Conservation (phyloP, 2,888 invertebrate species). For the Agrilus cyanescens region DNA sequence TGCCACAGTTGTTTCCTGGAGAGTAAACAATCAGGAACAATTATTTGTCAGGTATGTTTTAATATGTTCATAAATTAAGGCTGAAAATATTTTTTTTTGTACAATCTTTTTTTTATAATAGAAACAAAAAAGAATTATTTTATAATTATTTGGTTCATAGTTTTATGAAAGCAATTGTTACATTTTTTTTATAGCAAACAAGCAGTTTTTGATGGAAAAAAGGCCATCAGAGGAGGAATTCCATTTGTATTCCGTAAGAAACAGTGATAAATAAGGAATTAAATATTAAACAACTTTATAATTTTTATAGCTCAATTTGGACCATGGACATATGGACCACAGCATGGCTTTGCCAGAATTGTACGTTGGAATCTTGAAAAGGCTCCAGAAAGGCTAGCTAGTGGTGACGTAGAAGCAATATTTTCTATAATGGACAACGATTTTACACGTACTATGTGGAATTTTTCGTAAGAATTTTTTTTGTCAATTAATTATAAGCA, state of each 20-base stretch:
- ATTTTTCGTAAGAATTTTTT: conserved; percentile 59
- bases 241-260: conserved; percentile 96
- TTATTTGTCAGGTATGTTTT: conserved; percentile 81
- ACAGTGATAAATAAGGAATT: not conserved
- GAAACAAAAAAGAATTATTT: not conserved
- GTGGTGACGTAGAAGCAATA: conserved; percentile 85
- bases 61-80: conserved; percentile 10
- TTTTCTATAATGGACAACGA: conserved; percentile 89
- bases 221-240: conserved; percentile 91
- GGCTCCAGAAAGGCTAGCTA: conserved; percentile 75
- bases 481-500: not conserved
- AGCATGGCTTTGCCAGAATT: conserved; percentile 92
- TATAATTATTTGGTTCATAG: conserved; percentile 2
- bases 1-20: conserved; percentile 93
- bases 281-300: not conserved
- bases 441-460: conserved; percentile 89
- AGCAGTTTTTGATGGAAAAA: conserved; percentile 91
- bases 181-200: conserved; percentile 61
- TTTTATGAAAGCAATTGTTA: not conserved
- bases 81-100: not conserved
- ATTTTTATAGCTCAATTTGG: conserved; percentile 77
- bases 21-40: conserved; percentile 91
- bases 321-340: conserved; percentile 88
- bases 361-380: conserved; percentile 85
- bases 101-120: not conserved